Evolutionary conservation across 2,113 vertebrate species (phyloP).

Genomic region (Tenebrosternarchus preto): DNA sequence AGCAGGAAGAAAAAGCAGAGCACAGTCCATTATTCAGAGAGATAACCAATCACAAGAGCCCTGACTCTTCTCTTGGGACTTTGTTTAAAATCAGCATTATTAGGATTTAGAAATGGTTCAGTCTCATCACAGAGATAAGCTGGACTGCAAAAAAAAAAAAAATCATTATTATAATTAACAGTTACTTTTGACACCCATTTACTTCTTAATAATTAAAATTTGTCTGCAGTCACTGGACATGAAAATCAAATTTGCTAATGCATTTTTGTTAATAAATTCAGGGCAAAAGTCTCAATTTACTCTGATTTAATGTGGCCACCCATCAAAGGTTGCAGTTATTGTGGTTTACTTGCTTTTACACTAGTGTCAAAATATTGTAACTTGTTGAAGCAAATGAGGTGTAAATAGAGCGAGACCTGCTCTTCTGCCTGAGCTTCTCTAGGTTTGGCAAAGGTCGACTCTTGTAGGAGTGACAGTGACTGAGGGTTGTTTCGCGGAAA

Average conservation of each 20-base stretch:
- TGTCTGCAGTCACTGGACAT: not conserved
- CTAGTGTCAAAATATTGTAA: not conserved
- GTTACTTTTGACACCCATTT: not conserved
- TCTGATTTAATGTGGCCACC: not conserved
- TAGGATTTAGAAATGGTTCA: not conserved
- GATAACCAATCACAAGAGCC: not conserved
- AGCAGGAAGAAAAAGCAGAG: not conserved
- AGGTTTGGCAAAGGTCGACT: not conserved
- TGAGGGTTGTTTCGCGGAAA: not conserved
- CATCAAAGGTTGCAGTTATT: not conserved
- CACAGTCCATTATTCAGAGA: not conserved
- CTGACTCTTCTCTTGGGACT: not conserved
- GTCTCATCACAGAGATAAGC: not conserved
- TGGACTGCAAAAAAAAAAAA: not conserved
- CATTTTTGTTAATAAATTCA: not conserved
- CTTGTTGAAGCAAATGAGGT: not conserved
- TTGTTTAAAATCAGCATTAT: not conserved
- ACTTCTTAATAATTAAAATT: slow-evolving; percentile 2
- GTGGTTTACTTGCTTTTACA: not conserved
- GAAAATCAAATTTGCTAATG: slow-evolving; percentile 3
- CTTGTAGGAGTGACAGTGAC: not conserved
- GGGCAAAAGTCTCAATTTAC: too few relatives aligned
- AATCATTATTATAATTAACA: not conserved
- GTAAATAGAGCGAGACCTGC: not conserved
- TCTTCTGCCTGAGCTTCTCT: not conserved